phyloP scores from a whole-genome alignment of 2,113 vertebrate genomes.

The Delphinapterus leucas region DNA sequence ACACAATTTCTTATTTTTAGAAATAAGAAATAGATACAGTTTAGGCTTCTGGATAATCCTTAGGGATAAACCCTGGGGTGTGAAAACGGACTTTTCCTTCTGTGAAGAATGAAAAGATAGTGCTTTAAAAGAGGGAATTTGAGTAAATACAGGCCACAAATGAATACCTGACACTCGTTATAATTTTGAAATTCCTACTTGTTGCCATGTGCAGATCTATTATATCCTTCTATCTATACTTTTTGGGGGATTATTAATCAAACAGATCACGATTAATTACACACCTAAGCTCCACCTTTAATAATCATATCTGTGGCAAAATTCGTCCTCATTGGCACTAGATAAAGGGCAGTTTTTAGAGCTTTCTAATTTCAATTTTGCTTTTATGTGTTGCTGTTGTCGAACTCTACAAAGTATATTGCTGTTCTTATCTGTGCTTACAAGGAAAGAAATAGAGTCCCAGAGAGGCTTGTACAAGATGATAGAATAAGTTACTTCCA shows the following conservation, averaged over 20 bases:
- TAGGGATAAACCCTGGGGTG: constrained; percentile 75
- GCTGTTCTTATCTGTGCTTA: constrained; percentile 1
- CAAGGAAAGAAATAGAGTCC: constrained; percentile 12
- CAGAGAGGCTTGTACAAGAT: background rate
- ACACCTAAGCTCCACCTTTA: background rate
- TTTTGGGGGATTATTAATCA: background rate
- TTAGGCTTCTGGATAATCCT: constrained; percentile 72
- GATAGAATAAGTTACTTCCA: background rate
- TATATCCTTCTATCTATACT: background rate
- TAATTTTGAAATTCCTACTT: constrained; percentile 4
- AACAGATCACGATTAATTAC: background rate
- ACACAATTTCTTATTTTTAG: constrained; percentile 74
- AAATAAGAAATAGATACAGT: constrained; percentile 68
- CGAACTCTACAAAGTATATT: background rate
- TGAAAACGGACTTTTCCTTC: constrained; percentile 79
- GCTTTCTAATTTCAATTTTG: constrained; percentile 26
- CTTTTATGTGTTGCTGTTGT: background rate
- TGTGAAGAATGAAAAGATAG: constrained; percentile 65
- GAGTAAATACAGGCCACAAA: constrained; percentile 26
- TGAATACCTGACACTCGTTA: background rate
- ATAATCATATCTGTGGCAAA: background rate
- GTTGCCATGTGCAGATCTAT: background rate
- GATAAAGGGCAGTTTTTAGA: background rate
- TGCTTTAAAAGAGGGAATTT: constrained; percentile 39
- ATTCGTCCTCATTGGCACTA: background rate